phyloP scores from a whole-genome alignment of 1,140 invertebrate species.

The Camponotus floridanus region DNA sequence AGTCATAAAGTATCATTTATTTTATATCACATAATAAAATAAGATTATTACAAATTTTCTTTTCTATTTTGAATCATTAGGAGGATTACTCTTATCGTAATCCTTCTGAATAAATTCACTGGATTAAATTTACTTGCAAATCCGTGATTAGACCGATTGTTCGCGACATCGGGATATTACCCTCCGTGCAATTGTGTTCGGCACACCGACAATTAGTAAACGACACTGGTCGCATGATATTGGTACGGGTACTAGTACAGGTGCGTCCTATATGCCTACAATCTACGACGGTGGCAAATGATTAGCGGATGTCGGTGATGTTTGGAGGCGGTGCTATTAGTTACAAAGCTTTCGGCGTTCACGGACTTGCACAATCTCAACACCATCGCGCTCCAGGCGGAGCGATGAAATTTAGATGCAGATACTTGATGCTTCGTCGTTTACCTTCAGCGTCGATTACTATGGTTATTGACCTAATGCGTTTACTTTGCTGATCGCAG shows the following conservation, averaged over 20 bases:
- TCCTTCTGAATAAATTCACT: conserved; percentile 6
- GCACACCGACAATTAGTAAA: conserved; percentile 57
- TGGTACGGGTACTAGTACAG: conserved; percentile 72
- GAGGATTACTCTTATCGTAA: not conserved
- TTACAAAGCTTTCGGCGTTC: conserved; percentile 64
- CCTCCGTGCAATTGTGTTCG: conserved; percentile 45
- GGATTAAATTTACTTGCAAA: not conserved
- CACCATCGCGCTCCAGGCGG: not conserved
- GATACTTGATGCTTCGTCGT: conserved; percentile 25
- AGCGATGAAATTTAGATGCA: conserved; percentile 6
- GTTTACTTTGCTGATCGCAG: not conserved
- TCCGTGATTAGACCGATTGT: conserved; percentile 22
- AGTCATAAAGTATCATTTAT: not conserved
- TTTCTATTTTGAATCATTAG: not conserved
- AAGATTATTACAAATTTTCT: not conserved
- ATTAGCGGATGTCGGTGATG: conserved; percentile 72
- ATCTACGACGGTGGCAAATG: conserved; percentile 71
- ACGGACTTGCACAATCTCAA: conserved; percentile 34
- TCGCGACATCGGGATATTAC: conserved; percentile 25
- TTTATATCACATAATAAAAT: not conserved
- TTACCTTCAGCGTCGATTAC: conserved; percentile 48
- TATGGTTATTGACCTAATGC: conserved; percentile 29
- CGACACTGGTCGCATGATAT: conserved; percentile 56
- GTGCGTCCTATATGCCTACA: conserved; percentile 72
- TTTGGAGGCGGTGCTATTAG: conserved; percentile 73